Base-by-base conservation (phyloP, 2,888 invertebrate species). In the Isoperla grammatica region DNA sequence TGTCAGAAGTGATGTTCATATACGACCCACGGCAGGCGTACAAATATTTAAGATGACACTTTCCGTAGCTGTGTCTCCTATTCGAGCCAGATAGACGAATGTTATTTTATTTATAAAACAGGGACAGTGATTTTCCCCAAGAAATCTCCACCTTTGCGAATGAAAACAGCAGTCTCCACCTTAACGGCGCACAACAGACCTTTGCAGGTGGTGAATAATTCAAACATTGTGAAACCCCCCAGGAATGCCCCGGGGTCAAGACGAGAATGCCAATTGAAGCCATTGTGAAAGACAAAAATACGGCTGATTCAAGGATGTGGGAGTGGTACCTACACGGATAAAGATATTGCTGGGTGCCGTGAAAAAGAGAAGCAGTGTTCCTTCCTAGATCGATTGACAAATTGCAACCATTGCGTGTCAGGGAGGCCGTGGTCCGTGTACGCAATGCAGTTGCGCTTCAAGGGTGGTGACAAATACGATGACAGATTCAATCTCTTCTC, bases 151-250 rank as follows among this genome's bases (percentile, higher is more conserved):
- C 29, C 29, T 29, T 29, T 29, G 29, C 29, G 29, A 29, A 8
- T 4, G 29, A 29, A 29, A 6, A 29, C 5, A 29, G 29, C 4
- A 29, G 29, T 29, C 29, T 4, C 29, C 29, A 29, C 8, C 29
- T 29, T 29, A 29, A 29, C 29, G 4, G 29, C 29, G 8, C 29
- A 29, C 29, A 29, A 29, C 29, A 29, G 29, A 8, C 29, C 29
- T 29, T 29, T 29, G 2, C 39, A 20, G 53, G 53, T 37, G 15
- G 53, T 53, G 37, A 53, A 53, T 53, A 53, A 53, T 53, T 53
- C 53, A 39, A 20, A 37, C 37, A 37, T 53, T 37, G 37, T 53
- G 17, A 12, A 17, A 37, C 19, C 49, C 53, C 53, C 19, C 8
- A 19, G 11, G 45, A 9, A 45, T 17, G n/a, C 45, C 15, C 5